Evolutionary conservation across 2,888 invertebrate genomes (phyloP), one percentile per base, ranked within the genome.

Genomic region (Ophioninae sp.): DNA sequence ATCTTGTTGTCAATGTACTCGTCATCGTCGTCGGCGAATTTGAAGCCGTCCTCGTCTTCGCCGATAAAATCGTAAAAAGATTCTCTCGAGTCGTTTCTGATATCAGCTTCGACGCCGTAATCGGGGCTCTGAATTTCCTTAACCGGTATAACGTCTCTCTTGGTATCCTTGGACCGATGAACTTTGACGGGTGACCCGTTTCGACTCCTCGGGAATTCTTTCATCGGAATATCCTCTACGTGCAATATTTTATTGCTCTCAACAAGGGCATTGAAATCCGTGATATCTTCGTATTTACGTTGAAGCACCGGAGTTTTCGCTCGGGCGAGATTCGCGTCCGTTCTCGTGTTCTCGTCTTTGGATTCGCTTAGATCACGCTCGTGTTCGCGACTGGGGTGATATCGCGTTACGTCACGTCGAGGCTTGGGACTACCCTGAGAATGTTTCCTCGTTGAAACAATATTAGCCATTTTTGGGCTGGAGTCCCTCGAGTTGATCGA

Each of bases 21-120:
- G 6, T 91, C 90, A 41, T 92, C 90, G 23, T 91, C 91, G 64
- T 92, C 92, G 23, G 90, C 92, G 79, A 92, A 92, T 85, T 90
- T 92, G 62, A 92, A 87, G 41, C 86, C 90, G 44, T 91, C 89
- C 70, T 90, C 90, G 73, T 89, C 90, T 70, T 90, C 90, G 8
- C 88, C 89, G 65, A 91, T 89, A 37, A 90, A 87, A 77, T 90
- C 89, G 77, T 90, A 91, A 68, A 92, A 89, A 7, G 89, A 89
- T 8, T 89, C 89, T n/a, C 88, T 87, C 23, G 89, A 88, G 8
- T 87, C 88, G 21, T 89, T 87, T 23, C 88, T 88, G 7, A 88
- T 88, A 62, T 90, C 89, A 30, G 82, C 86, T 70, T 91, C 91
- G 13, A 90, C 89, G 0, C 90, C 90, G 41, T 90, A 90, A 87